Evolutionary conservation across 1,140 invertebrate species (phyloP), one percentile per base, ranked within the genome.

Genomic region (Drosophila biarmipes): DNA sequence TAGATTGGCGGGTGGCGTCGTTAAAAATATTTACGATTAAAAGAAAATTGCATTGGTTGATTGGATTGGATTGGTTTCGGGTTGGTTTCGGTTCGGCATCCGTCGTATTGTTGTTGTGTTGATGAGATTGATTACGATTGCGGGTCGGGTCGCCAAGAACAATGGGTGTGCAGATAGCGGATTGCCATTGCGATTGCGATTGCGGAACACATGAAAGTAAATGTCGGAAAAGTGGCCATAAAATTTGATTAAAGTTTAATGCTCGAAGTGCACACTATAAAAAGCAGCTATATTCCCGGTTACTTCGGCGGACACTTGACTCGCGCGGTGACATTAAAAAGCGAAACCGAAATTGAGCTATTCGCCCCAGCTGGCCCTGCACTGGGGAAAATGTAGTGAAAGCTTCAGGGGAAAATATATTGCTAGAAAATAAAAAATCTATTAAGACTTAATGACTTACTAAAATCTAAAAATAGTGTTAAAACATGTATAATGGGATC

Each of bases 21-120:
- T 89, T 89, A 89, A 89, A 85, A 89, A 90, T 89, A 89, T 89
- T 89, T 89, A 89, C 85, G 85, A 84, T 89, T 90, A 90, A 89
- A 84, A 90, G 85, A 55, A 89, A 89, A 89, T 89, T 85, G 85
- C 85, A 90, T 90, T 76, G 74, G 85, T 90, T 89, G 85, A 89
- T 89, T 85, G 80, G 80, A 90, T 89, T 89, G 75, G 69, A 72
- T 82, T 80, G 82, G 82, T 42, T 74, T 59, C 34, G 57, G 55
- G 63, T 24, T 11, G 34, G 45, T 73, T 51, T 61, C 38, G 42
- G 12, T 42, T 57, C 29, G 29, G 51, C 52, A 48, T 67, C 19
- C 37, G 52, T 52, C 21, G 59, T 34, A 52, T 68, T 78, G 78
- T 89, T 89, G 73, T 77, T 69, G 73, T 71, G 63, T 90, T 89